These are phyloP conservation scores for Marronus borbonicus DNA, from an alignment of 2,888 invertebrate genomes.

Conservation along the genomic window DNA sequence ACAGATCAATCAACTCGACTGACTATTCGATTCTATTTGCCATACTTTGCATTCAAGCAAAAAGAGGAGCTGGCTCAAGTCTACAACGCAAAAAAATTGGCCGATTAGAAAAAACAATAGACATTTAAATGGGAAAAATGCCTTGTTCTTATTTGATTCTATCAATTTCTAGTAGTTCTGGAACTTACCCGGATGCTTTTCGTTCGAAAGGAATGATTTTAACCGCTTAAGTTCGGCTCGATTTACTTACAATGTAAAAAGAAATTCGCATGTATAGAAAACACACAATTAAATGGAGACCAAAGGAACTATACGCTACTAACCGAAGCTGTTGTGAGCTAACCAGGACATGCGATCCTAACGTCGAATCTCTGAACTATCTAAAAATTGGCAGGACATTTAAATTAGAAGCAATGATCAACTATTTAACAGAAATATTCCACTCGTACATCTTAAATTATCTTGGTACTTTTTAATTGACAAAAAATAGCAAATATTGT, in stretches of 20 bases:
- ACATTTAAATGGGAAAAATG: not conserved
- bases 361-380: too few species aligned
- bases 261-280: conserved; percentile 45
- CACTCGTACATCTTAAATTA: too few species aligned
- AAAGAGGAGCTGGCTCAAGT: conserved; percentile 59
- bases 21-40: conserved; percentile 52
- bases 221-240: conserved; percentile 21
- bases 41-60: conserved; percentile 57
- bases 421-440: too few species aligned
- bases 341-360: too few species aligned
- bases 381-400: too few species aligned
- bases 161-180: not conserved
- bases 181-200: conserved; percentile 57
- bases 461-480: too few species aligned
- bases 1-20: conserved; percentile 22
- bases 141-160: not conserved
- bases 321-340: not conserved
- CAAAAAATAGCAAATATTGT: too few species aligned
- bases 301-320: not conserved
- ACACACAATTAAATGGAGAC: conserved; percentile 33
- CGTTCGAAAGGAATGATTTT: conserved; percentile 40
- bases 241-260: conserved; percentile 38
- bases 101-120: not conserved
- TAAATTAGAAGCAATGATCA: too few species aligned
- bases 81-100: conserved; percentile 41